phyloP scores from a whole-genome alignment of 92 coral and sea anemone species.

The Porites lobata region DNA sequence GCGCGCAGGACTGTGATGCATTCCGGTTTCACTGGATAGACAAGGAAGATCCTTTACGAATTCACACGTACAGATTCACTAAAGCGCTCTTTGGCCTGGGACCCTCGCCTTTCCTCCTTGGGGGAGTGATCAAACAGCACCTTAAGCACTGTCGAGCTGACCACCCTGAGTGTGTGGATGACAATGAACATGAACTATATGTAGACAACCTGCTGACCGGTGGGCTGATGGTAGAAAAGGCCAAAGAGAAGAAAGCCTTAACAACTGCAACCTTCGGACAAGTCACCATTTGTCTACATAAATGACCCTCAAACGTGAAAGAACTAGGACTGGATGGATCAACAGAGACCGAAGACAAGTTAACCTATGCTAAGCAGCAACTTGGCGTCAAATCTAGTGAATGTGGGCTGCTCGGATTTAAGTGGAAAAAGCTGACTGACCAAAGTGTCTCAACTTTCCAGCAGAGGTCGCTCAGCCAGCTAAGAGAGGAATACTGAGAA shows the following conservation, averaged over 20 bases:
- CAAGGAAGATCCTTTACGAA: slow-evolving; percentile 57
- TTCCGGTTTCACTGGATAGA: slow-evolving; percentile 72
- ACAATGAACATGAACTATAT: slow-evolving; percentile 43
- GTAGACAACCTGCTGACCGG: slow-evolving; percentile 43
- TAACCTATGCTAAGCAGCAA: slow-evolving; percentile 33
- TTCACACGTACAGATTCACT: slow-evolving; percentile 63
- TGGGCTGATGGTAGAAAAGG: not conserved
- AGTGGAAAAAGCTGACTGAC: slow-evolving; percentile 42
- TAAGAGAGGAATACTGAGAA: not conserved
- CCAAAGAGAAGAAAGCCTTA: not conserved
- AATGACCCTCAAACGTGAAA: slow-evolving; percentile 17
- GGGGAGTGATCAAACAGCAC: slow-evolving; percentile 61
- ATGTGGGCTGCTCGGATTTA: slow-evolving; percentile 36
- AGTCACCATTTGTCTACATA: slow-evolving; percentile 10
- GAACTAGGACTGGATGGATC: slow-evolving; percentile 24
- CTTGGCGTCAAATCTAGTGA: slow-evolving; percentile 32
- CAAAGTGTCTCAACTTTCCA: too few species aligned
- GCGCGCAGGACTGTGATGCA: slow-evolving; percentile 60
- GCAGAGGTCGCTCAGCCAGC: too few species aligned
- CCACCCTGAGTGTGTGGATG: slow-evolving; percentile 43
- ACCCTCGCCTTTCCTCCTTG: slow-evolving; percentile 56
- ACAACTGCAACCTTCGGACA: slow-evolving; percentile 2
- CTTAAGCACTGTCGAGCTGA: slow-evolving; percentile 32
- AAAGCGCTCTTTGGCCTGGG: slow-evolving; percentile 65
- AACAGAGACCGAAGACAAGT: not conserved